A percentile compares a stretch with the other conserved stretches of the same genome.
phyloP scores from a whole-genome alignment of 2,113 vertebrate genomes.

The Ivindomyrus marchei region DNA sequence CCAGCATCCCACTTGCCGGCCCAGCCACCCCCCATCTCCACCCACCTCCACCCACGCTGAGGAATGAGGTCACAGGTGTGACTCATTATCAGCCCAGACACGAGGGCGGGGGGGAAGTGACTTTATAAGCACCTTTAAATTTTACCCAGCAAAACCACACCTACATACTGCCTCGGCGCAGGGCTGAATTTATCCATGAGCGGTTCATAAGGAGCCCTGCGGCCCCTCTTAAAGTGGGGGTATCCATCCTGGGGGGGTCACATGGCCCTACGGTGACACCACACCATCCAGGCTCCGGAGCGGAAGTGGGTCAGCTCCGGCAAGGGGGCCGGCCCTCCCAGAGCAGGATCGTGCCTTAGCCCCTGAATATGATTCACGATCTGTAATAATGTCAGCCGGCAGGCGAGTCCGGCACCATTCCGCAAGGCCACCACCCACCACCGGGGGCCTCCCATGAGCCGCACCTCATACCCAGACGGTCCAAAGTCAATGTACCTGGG shows the following conservation, averaged over 20 bases:
- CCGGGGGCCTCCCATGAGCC: not conserved
- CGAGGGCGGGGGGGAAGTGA: not conserved
- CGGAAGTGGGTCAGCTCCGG: slow-evolving; percentile 32
- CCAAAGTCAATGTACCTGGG: not conserved
- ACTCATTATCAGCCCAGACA: slow-evolving; percentile 22
- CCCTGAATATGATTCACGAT: slow-evolving; percentile 6
- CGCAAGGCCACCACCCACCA: not conserved
- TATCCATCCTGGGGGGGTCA: not conserved
- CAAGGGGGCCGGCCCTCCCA: not conserved
- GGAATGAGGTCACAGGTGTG: not conserved
- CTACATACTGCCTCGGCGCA: slow-evolving; percentile 14
- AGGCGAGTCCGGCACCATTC: not conserved
- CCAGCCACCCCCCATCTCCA: not conserved
- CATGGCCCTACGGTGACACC: not conserved
- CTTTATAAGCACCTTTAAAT: slow-evolving; percentile 24
- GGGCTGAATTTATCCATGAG: slow-evolving; percentile 32
- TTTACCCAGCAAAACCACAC: slow-evolving; percentile 16
- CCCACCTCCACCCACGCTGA: not conserved
- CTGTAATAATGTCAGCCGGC: not conserved
- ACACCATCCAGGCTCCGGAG: not conserved
- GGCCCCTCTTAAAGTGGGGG: not conserved
- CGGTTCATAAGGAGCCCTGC: slow-evolving; percentile 12
- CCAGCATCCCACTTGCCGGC: not conserved
- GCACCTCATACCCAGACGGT: slow-evolving; percentile 12
- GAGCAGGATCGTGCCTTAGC: not conserved